Evolutionary conservation across 2,888 invertebrate species (phyloP), one percentile per base, ranked within the genome.

Genomic region (Aphrophora alni): DNA sequence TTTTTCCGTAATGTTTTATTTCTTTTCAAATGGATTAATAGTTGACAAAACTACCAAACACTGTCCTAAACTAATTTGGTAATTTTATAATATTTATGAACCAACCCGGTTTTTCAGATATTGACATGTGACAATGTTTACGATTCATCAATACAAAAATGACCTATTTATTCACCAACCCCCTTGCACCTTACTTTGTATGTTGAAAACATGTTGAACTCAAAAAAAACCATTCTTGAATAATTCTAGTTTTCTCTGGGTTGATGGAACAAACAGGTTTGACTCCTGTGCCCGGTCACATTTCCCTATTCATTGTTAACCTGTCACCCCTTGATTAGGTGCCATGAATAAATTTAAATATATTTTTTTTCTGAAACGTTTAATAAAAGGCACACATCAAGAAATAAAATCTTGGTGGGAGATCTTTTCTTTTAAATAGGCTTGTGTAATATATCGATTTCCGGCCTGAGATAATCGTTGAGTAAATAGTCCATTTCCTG

Each of bases 311-410:
- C 59, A 59, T 59, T 59, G 59, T 59, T 59, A 59, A 59, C 59
- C 59, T 59, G 59, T 59, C 59, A 21, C 59, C 59, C 59, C 14
- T 59, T 59, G 59, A 59, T 59, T 59, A 59, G 59, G 59, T 21
- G 59, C 59, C 59, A 59, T 59, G 59, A 59, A 59, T 59, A 59
- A 59, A 59, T 59, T 59, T 59, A 59, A 59, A 59, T 59, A 59
- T 59, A 59, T 59, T n/a, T 59, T n/a, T n/a, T 59, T 59, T 59
- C 21, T 59, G 14, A 14, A 59, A 4, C 59, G 3, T 59, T 21
- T 59, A 21, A 59, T 59, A 59, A 59, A 59, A 59, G 59, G 21
- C 59, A 21, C n/a, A 59, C 59, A 59, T 44, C 14, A 44, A 59
- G 59, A 59, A 59, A 21, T 21, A 10, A 59, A 59, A 59, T 21